Conservation (phyloP, 2,797 vertebrate genomes). For the Lepus oiostolus region DNA sequence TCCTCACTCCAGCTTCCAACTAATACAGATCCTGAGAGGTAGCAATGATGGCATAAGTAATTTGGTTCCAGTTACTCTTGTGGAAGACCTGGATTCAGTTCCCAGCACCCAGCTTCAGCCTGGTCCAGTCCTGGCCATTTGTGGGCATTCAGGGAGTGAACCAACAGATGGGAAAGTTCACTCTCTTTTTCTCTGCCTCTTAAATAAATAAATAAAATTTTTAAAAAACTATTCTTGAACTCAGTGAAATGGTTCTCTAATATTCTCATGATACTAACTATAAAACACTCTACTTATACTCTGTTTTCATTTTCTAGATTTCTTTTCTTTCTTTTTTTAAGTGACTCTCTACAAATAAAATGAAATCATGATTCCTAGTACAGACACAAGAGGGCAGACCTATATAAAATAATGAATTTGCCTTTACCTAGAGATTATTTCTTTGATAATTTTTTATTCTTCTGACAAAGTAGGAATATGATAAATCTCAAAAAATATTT, state of each 20-base stretch:
- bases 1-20: too few relatives aligned
- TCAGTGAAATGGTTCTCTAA: slow-evolving; percentile 49
- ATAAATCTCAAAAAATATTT: not conserved
- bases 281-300: slow-evolving; percentile 57
- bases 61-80: too few relatives aligned
- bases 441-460: slow-evolving; percentile 45
- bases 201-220: too few relatives aligned
- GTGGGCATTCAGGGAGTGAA: too few relatives aligned
- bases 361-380: slow-evolving; percentile 36
- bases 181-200: too few relatives aligned
- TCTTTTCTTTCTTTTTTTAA: not conserved
- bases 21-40: too few relatives aligned
- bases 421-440: not conserved
- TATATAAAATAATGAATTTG: slow-evolving; percentile 61
- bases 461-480: not conserved
- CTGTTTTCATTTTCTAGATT: slow-evolving; percentile 43
- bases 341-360: slow-evolving; percentile 18
- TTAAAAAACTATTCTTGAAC: not conserved
- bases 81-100: too few relatives aligned
- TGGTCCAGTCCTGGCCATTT: too few relatives aligned
- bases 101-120: too few relatives aligned
- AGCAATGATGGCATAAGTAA: too few relatives aligned
- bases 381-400: slow-evolving; percentile 68
- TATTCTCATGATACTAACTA: slow-evolving; percentile 30
- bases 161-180: too few relatives aligned